These are phyloP conservation scores for Mola mola DNA, from an alignment of 2,113 vertebrate species.

Conservation along the genomic window DNA sequence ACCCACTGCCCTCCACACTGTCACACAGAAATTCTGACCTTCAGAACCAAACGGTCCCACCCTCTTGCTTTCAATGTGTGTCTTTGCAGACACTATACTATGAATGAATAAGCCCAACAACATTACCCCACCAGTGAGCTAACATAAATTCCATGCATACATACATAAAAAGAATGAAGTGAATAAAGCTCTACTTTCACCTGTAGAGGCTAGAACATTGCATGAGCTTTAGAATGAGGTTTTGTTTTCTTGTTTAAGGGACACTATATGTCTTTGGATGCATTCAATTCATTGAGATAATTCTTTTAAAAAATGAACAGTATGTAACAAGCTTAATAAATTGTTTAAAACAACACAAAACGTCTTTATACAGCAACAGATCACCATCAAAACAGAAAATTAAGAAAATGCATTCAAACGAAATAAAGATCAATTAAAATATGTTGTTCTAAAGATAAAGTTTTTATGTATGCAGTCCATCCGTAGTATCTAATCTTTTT, in stretches of 20 bases:
- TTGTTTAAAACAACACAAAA: too few relatives aligned
- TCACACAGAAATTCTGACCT: slow-evolving; percentile 7
- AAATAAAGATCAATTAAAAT: background rate
- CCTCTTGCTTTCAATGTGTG: slow-evolving; percentile 10
- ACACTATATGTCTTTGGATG: background rate
- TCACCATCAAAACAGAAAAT: background rate
- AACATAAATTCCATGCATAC: too few relatives aligned
- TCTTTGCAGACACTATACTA: too few relatives aligned
- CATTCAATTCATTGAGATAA: background rate
- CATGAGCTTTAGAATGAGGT: background rate
- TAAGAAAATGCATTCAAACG: background rate
- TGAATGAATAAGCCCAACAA: too few relatives aligned
- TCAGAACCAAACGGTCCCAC: slow-evolving; percentile 27
- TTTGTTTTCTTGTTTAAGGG: background rate
- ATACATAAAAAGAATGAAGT: background rate
- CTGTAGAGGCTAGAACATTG: background rate
- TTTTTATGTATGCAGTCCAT: background rate
- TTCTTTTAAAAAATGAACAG: too few relatives aligned
- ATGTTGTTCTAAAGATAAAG: background rate
- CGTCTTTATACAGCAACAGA: too few relatives aligned
- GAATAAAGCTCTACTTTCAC: background rate
- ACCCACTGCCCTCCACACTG: slow-evolving; percentile 25
- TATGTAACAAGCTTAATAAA: background rate
- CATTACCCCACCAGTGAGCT: too few relatives aligned
- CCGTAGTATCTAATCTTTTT: slow-evolving; percentile 18